Percentiles rank a stretch among this genome's conserved stretches.
These are phyloP conservation scores for Himalopsyche japonica DNA, from an alignment of 2,888 invertebrate genomes.

Conservation along the genomic window DNA sequence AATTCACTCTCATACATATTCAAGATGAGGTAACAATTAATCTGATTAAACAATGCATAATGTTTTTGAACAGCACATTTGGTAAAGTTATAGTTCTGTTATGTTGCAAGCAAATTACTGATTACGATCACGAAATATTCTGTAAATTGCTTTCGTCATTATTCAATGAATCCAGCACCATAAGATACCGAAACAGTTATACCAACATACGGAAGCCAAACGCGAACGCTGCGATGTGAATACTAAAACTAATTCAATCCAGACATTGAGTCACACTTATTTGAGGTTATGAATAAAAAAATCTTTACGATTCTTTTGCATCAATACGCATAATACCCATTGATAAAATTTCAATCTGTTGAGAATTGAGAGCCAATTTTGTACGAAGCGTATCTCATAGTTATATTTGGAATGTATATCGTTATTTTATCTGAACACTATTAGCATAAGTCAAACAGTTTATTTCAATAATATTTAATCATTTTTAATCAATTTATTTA, in stretches of 20 bases:
- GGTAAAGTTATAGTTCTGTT: neutral
- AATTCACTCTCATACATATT: neutral
- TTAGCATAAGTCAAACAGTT: no score
- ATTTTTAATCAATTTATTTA: no score
- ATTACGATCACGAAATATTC: slow-evolving; percentile 18
- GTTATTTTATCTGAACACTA: no score
- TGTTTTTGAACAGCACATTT: neutral
- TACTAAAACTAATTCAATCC: slow-evolving; percentile 7
- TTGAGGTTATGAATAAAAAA: neutral
- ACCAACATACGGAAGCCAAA: slow-evolving; percentile 12
- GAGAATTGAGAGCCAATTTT: neutral
- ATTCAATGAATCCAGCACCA: slow-evolving; percentile 11
- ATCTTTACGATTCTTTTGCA: neutral
- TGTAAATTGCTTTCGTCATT: slow-evolving; percentile 7
- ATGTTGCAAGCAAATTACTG: neutral
- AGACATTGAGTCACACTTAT: slow-evolving; percentile 14
- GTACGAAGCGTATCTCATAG: no score
- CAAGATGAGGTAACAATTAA: neutral
- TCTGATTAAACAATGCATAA: neutral
- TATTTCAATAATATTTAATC: no score
- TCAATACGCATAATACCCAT: neutral
- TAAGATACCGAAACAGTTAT: slow-evolving; percentile 25
- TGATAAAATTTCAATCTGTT: neutral
- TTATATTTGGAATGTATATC: no score
- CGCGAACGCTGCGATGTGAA: slow-evolving; percentile 13